A percentile compares a stretch with the other conserved stretches of the same genome.
phyloP scores from a whole-genome alignment of 2,888 invertebrate species.

The Acanthosepion esculentum region DNA sequence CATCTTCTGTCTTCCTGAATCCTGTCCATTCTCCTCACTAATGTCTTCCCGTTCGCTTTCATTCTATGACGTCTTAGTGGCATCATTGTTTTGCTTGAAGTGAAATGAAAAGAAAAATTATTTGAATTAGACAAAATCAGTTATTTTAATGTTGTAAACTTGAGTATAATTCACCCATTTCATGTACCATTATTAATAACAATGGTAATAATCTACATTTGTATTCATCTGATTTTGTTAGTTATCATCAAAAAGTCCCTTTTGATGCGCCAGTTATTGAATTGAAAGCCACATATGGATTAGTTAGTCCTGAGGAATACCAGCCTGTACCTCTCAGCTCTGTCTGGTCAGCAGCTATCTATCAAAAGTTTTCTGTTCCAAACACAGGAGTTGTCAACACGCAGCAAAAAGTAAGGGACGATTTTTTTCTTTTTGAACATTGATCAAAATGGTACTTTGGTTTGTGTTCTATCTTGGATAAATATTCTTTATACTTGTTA shows the following conservation, averaged over 20 bases:
- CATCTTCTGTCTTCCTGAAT: neutral
- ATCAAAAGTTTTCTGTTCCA: constrained; percentile 70
- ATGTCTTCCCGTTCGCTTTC: no score
- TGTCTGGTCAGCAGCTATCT: constrained; percentile 77
- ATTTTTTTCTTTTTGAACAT: neutral
- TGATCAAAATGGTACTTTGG: no score
- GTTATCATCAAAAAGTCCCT: constrained; percentile 81
- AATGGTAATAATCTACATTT: neutral
- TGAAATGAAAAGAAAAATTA: no score
- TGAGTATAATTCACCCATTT: no score
- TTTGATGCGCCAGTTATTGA: constrained; percentile 78
- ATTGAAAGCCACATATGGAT: constrained; percentile 80
- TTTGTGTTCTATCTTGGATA: no score
- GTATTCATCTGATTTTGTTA: constrained; percentile 62
- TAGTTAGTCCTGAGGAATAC: constrained; percentile 80
- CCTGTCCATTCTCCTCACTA: neutral
- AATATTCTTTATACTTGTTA: no score
- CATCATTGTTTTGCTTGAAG: no score
- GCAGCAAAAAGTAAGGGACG: neutral
- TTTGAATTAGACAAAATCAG: no score
- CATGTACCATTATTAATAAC: no score
- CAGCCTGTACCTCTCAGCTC: constrained; percentile 77
- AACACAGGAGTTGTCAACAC: constrained; percentile 69
- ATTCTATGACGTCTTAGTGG: no score
- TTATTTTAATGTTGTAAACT: neutral